These are phyloP conservation scores for Alloscopus bannaensis DNA, from an alignment of 2,888 invertebrate genomes.

Conservation along the genomic window DNA sequence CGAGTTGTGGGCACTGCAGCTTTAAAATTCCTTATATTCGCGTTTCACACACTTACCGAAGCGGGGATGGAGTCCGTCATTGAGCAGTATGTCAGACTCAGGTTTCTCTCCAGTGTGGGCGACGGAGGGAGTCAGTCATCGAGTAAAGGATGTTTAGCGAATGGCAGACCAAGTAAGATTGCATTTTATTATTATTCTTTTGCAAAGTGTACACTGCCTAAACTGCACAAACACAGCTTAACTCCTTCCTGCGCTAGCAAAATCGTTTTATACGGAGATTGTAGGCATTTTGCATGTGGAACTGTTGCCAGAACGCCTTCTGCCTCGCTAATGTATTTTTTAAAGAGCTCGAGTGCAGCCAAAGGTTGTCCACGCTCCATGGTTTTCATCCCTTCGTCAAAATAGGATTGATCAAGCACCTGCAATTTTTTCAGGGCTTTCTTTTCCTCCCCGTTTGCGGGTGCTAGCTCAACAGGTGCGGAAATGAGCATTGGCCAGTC, in stretches of 20 bases:
- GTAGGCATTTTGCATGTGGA: constrained; percentile 25
- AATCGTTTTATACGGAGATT: constrained; percentile 68
- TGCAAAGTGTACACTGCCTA: constrained; percentile 48
- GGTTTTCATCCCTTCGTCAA: constrained; percentile 67
- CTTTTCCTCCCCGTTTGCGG: constrained; percentile 54
- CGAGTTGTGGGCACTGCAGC: constrained; percentile 68
- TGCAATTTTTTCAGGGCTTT: constrained; percentile 56
- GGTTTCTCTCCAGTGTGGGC: constrained; percentile 66
- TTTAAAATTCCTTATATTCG: constrained; percentile 72
- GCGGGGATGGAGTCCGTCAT: constrained; percentile 70
- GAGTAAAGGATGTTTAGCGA: neutral
- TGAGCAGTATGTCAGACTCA: constrained; percentile 68
- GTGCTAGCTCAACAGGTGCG: constrained; percentile 49
- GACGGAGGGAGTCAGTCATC: constrained; percentile 6
- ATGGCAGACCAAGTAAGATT: constrained; percentile 54
- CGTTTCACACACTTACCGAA: constrained; percentile 70
- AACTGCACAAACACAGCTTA: constrained; percentile 64
- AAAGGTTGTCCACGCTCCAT: constrained; percentile 68
- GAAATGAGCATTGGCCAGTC: constrained; percentile 82
- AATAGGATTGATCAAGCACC: constrained; percentile 58
- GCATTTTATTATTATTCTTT: constrained; percentile 34
- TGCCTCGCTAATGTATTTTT: constrained; percentile 63
- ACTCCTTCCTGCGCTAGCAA: constrained; percentile 70
- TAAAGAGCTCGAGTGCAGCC: constrained; percentile 62
- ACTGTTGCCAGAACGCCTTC: constrained; percentile 38